Evolutionary conservation across 2,797 vertebrate species (phyloP), one percentile per base, ranked within the genome.

Genomic region (Enteromius fasciolatus): DNA sequence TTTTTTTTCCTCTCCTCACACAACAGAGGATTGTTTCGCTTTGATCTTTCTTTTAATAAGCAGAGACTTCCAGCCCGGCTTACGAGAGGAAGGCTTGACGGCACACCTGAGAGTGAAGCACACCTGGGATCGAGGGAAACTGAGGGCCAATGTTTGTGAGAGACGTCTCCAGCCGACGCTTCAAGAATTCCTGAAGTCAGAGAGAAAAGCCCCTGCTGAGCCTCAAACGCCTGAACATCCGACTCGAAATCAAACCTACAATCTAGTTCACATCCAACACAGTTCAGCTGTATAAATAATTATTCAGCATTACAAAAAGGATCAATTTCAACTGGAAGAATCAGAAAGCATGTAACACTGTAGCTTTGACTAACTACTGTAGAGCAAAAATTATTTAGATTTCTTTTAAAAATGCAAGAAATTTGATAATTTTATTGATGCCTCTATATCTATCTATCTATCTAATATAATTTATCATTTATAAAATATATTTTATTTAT

Each of bases 21-120:
- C 91, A 92, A 90, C 79, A 83, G 66, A 67, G 89, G 86, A 87
- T 87, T 90, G 90, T 91, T 93, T 92, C 87, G 87, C 91, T 94
- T 93, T 94, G 75, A 94, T 93, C 93, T 91, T 91, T 92, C 90
- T 92, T 93, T 93, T 94, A 94, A 94, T 94, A 92, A 93, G 90
- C 85, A 46, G 87, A 93, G 91, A 91, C 89, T 88, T 88, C 90
- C 90, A 89, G 88, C 87, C 88, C 90, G 92, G 94, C 92, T 92
- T 73, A 36, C 63, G 41, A 77, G 66, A 61, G 33, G 33, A 90
- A 93, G 90, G 91, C 90, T 88, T 91, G 92, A 93, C 91, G 88
- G 89, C 90, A 90, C 93, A 91, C 91, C 75, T 91, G 91, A 92
- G 93, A 93, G 87, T 72, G n/a, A 78, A 12, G 72, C 91, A 84